A percentile compares a stretch with the other conserved stretches of the same genome.
These are phyloP conservation scores for Nylanderia fulva DNA, from an alignment of 1,140 invertebrate genomes.

Conservation along the genomic window DNA sequence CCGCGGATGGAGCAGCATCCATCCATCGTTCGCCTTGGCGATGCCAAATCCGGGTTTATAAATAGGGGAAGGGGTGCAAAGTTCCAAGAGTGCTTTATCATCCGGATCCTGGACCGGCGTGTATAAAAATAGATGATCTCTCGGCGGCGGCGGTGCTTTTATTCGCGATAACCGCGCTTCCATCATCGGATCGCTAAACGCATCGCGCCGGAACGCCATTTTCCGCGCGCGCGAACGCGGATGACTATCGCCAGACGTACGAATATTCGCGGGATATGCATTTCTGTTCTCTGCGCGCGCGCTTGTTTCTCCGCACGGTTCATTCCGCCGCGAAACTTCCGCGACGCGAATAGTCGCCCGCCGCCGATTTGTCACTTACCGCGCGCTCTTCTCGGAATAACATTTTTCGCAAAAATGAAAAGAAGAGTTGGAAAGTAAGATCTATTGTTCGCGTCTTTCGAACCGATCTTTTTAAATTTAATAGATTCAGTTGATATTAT, in stretches of 20 bases:
- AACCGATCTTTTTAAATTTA: too few species aligned
- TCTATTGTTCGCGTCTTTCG: neutral
- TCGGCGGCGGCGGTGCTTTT: conserved; percentile 32
- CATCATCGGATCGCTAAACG: conserved; percentile 58
- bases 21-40: conserved; percentile 34
- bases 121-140: conserved; percentile 68
- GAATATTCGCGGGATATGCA: conserved; percentile 37
- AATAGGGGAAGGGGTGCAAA: conserved; percentile 66
- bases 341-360: conserved; percentile 24
- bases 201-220: conserved; percentile 53
- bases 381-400: too few species aligned
- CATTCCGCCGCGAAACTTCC: conserved; percentile 19
- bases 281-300: conserved; percentile 19
- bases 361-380: conserved; percentile 12
- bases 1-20: conserved; percentile 41
- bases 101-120: conserved; percentile 57
- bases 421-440: neutral
- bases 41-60: conserved; percentile 57
- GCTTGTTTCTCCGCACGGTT: conserved; percentile 39
- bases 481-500: too few species aligned
- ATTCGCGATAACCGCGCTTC: conserved; percentile 53
- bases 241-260: conserved; percentile 9
- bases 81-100: conserved; percentile 74
- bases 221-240: neutral
- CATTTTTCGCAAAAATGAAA: neutral